Evolutionary conservation across 2,113 vertebrate species (phyloP).

Genomic region (chimpanzee (Pan troglodytes)): NHGRI_mPanTro3-v2.1_pri NC_072408.2:39816501-39817000

Average conservation of each 20-base stretch:
- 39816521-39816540: background rate
- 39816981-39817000: too few species aligned
- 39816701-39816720: background rate
- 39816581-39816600: background rate
- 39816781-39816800: background rate
- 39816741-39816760: background rate
- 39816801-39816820: background rate
- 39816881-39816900: background rate
- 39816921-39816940: background rate
- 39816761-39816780: background rate
- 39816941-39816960: too few species aligned
- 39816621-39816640: background rate
- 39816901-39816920: background rate
- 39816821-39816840: background rate
- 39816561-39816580: background rate
- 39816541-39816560: conserved; percentile 16
- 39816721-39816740: background rate
- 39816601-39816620: background rate
- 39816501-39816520: background rate
- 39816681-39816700: background rate
- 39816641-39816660: background rate
- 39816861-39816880: background rate
- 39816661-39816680: background rate
- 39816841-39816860: background rate
- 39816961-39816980: too few species aligned